Evolutionary conservation across 2,113 vertebrate genomes (phyloP), one percentile per base, ranked within the genome.

Genomic region (Heteronetta atricapilla): DNA sequence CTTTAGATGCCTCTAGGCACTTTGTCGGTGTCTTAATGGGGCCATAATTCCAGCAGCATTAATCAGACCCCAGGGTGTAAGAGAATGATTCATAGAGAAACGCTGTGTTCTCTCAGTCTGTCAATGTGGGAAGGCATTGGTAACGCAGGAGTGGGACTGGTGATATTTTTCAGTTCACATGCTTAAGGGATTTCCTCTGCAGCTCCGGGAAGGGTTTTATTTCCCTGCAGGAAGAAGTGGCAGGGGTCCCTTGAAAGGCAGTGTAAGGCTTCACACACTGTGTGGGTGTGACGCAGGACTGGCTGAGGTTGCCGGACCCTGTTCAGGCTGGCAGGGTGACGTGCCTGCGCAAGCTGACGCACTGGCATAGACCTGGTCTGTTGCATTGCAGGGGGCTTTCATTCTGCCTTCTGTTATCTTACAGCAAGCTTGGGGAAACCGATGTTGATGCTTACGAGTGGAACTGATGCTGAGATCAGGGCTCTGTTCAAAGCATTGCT

Each of bases 61-160:
- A 93, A 92, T 86, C 77, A 95, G 89, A 86, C 46, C 67, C 63
- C 56, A n/a, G 80, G 76, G 87, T 72, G 81, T 40, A 62, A 73
- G 29, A 42, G 88, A 90, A 38, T 94, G 82, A 95, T 93, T 96
- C 90, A 96, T 34, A 91, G 79, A 93, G 59, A 82, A 93, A 89
- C 52, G 29, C 69, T 48, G 46, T 91, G 80, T 95, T 93, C 88
- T 68, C 53, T 89, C 52, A 28, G 89, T 86, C 82, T 80, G 73
- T 84, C 85, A 28, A 75, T 90, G 83, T 66, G 77, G 91, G 86
- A 68, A 93, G 88, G 81, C 69, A 79, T n/a, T 84, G 88, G 86
- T 46, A 64, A 87, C 55, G 53, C 59, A 28, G 50, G 74, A 91
- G 93, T 93, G 91, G 90, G 67, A 88, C 67, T 48, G 78, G 58